Conservation (phyloP, 1,140 invertebrate species). For the Drosophila orosa region DNA sequence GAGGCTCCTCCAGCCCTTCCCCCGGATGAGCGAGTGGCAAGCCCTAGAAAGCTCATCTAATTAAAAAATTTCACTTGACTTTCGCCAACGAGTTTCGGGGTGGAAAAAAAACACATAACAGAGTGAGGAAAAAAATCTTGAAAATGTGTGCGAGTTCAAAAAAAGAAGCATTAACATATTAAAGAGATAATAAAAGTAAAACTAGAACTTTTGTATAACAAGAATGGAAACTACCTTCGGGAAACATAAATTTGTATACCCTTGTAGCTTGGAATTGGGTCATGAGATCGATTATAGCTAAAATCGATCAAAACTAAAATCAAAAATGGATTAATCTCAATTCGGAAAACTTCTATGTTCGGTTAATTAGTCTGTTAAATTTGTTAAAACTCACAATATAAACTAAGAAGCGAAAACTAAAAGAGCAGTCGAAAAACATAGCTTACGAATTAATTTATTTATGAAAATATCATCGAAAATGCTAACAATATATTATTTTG, state of each 20-base stretch:
- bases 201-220: background rate
- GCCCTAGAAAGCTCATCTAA: constrained; percentile 68
- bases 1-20: constrained; percentile 1
- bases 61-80: constrained; percentile 67
- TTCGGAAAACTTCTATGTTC: too few species aligned
- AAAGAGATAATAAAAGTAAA: constrained; percentile 13
- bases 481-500: background rate
- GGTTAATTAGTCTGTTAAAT: too few species aligned
- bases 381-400: too few species aligned
- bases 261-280: too few species aligned
- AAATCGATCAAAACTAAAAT: too few species aligned
- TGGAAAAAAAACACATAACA: constrained; percentile 9
- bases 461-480: background rate
- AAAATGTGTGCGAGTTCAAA: constrained; percentile 3
- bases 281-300: too few species aligned
- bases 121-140: background rate
- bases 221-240: too few species aligned
- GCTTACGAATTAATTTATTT: too few species aligned
- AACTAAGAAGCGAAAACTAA: too few species aligned
- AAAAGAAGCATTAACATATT: background rate
- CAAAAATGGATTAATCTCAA: too few species aligned
- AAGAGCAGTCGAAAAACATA: too few species aligned
- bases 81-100: constrained; percentile 30
- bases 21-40: constrained; percentile 10
- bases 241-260: too few species aligned